These are phyloP conservation scores for Coluber constrictor DNA, from an alignment of 2,797 vertebrate species.

Conservation along the genomic window DNA sequence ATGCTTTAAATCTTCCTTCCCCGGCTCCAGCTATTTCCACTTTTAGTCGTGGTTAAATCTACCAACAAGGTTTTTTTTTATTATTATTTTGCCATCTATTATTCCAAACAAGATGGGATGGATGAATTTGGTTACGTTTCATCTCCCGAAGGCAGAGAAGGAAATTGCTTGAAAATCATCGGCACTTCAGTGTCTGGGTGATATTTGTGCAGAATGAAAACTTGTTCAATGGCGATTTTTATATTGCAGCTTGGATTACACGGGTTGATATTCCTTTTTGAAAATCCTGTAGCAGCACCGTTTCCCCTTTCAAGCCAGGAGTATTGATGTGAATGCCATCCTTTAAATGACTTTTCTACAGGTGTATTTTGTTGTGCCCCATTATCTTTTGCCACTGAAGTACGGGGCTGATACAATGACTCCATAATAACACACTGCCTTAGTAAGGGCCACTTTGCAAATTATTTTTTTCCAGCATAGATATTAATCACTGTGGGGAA, in stretches of 20 bases:
- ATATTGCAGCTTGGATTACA: constrained; percentile 52
- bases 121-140: constrained; percentile 52
- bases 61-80: constrained; percentile 25
- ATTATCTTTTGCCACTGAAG: constrained; percentile 63
- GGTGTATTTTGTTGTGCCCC: constrained; percentile 33
- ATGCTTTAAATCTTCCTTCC: constrained; percentile 52
- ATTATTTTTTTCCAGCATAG: constrained; percentile 21
- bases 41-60: constrained; percentile 51
- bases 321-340: constrained; percentile 24
- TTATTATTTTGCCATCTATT: constrained; percentile 36
- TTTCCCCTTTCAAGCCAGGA: constrained; percentile 66
- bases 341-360: constrained; percentile 56
- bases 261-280: constrained; percentile 46
- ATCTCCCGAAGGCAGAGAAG: constrained; percentile 43
- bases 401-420: constrained; percentile 51
- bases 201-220: constrained; percentile 49
- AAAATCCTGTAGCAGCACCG: constrained; percentile 48
- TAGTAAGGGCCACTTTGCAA: constrained; percentile 37
- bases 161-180: constrained; percentile 44
- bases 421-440: constrained; percentile 55
- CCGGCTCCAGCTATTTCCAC: constrained; percentile 45
- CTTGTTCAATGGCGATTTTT: constrained; percentile 51
- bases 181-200: constrained; percentile 44
- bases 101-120: constrained; percentile 53
- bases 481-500: constrained; percentile 16